A percentile compares a stretch with the other conserved stretches of the same genome.
Conservation (phyloP, 2,797 vertebrate species). For the Oreonectes daqikongensis region DNA sequence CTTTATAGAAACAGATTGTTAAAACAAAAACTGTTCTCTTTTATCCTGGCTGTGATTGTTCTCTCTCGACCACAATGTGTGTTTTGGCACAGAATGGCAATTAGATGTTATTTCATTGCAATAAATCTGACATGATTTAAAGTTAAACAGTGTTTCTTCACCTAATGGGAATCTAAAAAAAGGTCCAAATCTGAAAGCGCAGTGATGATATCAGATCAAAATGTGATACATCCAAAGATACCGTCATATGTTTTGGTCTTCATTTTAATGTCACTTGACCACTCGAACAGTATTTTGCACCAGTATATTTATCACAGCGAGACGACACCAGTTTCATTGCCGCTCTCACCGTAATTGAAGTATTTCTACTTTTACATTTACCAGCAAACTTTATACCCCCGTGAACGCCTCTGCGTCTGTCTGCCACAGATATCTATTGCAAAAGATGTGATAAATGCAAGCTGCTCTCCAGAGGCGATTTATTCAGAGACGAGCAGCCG, state of each 20-base stretch:
- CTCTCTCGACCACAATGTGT: constrained; percentile 34
- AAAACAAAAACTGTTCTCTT: neutral
- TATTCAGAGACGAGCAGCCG: neutral
- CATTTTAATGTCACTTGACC: no score
- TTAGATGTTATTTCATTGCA: constrained; percentile 39
- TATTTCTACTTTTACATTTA: neutral
- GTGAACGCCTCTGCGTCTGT: neutral
- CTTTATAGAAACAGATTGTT: constrained; percentile 1
- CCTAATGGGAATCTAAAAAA: no score
- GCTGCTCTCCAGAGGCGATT: neutral
- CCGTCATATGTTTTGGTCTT: no score
- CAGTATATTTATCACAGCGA: no score
- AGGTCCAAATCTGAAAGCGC: no score
- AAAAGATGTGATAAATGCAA: neutral
- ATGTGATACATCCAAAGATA: no score
- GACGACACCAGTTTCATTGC: no score
- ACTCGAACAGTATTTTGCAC: no score
- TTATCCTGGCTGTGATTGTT: neutral
- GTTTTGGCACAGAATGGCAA: constrained; percentile 40
- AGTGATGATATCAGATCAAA: no score
- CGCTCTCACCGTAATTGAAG: neutral
- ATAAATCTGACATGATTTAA: neutral
- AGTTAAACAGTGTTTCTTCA: no score
- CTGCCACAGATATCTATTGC: neutral
- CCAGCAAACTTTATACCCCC: neutral